A percentile compares a stretch with the other conserved stretches of the same genome.
Conservation (phyloP, 2,888 invertebrate genomes). For the Cephus nigrinus region DNA sequence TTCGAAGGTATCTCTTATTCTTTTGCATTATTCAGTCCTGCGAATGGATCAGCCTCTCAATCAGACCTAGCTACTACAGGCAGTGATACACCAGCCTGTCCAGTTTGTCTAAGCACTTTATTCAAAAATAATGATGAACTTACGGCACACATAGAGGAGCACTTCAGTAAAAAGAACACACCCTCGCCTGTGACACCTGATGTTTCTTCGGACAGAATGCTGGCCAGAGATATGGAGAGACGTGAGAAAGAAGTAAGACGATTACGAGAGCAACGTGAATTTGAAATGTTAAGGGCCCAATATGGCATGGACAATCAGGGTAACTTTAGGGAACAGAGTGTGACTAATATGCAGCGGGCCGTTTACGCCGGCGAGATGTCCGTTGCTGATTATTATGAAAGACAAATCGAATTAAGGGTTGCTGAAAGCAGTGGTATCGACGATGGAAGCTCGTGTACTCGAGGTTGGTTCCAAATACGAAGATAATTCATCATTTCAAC, state of each 20-base stretch:
- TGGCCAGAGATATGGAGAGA: constrained; percentile 70
- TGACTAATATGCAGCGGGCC: constrained; percentile 83
- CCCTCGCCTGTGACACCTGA: constrained; percentile 66
- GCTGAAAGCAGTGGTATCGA: constrained; percentile 85
- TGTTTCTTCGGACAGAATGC: constrained; percentile 67
- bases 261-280: constrained; percentile 82
- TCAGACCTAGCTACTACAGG: constrained; percentile 57
- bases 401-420: constrained; percentile 79
- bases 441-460: constrained; percentile 83
- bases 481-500: neutral
- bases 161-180: constrained; percentile 71
- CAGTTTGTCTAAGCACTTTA: constrained; percentile 65
- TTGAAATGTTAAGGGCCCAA: constrained; percentile 82
- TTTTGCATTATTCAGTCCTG: constrained; percentile 44
- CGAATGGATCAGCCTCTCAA: constrained; percentile 55
- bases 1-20: neutral
- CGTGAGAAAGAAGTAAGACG: constrained; percentile 76
- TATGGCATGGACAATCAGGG: constrained; percentile 92
- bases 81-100: constrained; percentile 63
- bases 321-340: constrained; percentile 82
- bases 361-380: constrained; percentile 88
- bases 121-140: constrained; percentile 70
- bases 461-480: constrained; percentile 69
- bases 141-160: constrained; percentile 82
- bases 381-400: constrained; percentile 86